phyloP scores from a whole-genome alignment of 2,888 invertebrate species.

The Muscina levida region DNA sequence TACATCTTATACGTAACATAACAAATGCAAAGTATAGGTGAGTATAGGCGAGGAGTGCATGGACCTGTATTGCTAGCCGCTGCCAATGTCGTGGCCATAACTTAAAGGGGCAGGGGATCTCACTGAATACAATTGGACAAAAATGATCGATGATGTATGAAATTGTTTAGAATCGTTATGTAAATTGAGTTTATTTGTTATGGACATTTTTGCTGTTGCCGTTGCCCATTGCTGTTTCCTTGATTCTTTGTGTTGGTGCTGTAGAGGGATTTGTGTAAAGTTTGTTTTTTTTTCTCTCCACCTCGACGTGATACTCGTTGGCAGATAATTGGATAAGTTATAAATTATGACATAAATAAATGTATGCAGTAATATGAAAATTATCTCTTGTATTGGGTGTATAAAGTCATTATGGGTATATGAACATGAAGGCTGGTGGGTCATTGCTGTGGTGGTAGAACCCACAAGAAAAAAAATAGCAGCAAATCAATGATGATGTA shows the following conservation, averaged over 20 bases:
- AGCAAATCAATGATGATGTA: background rate
- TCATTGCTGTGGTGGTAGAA: too few species aligned
- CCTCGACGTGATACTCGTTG: background rate
- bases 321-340: constrained; percentile 52
- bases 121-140: constrained; percentile 45
- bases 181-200: constrained; percentile 61
- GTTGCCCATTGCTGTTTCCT: background rate
- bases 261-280: background rate
- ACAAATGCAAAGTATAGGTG: too few species aligned
- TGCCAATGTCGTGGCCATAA: too few species aligned
- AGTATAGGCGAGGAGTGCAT: too few species aligned
- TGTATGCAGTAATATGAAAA: constrained; percentile 13
- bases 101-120: too few species aligned
- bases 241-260: background rate
- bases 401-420: constrained; percentile 2
- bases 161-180: constrained; percentile 63
- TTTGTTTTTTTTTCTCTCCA: too few species aligned
- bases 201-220: constrained; percentile 29
- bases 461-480: too few species aligned
- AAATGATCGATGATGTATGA: constrained; percentile 63
- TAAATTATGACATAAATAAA: constrained; percentile 60
- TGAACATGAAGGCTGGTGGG: too few species aligned
- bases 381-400: constrained; percentile 11
- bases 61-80: too few species aligned
- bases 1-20: too few species aligned